phyloP scores from a whole-genome alignment of 1,140 invertebrate species.

The Musca vetustissima region DNA sequence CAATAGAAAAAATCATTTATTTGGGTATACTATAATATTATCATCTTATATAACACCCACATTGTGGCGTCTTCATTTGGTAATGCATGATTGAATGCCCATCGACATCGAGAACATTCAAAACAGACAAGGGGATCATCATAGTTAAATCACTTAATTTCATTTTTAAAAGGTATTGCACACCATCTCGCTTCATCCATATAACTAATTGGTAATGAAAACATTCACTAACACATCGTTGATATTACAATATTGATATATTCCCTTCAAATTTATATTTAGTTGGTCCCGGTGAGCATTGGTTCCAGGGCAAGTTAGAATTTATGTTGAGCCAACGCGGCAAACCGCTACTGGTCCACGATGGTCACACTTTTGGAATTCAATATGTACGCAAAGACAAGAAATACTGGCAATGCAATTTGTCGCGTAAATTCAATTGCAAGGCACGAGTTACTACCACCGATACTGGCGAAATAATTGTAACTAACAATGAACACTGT shows the following conservation, averaged over 20 bases:
- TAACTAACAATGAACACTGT: slow-evolving; percentile 55
- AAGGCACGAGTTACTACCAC: slow-evolving; percentile 55
- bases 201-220: background rate
- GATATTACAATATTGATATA: background rate
- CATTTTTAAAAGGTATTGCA: slow-evolving; percentile 2
- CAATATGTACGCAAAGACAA: slow-evolving; percentile 56
- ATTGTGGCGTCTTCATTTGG: too few species aligned
- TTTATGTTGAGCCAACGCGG: slow-evolving; percentile 56
- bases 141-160: too few species aligned
- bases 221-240: background rate
- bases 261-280: slow-evolving; percentile 13
- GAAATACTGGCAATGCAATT: slow-evolving; percentile 56
- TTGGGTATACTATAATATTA: too few species aligned
- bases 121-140: background rate
- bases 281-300: slow-evolving; percentile 55
- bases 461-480: slow-evolving; percentile 54
- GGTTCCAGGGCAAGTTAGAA: slow-evolving; percentile 55
- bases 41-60: too few species aligned
- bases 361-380: slow-evolving; percentile 54
- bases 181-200: background rate
- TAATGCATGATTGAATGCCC: too few species aligned
- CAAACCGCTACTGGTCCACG: slow-evolving; percentile 54
- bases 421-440: slow-evolving; percentile 55
- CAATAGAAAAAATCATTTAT: too few species aligned
- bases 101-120: too few species aligned